Percentiles rank a stretch among this genome's conserved stretches.
Conservation (phyloP, 2,888 invertebrate genomes). For the Melitaea athalia region DNA sequence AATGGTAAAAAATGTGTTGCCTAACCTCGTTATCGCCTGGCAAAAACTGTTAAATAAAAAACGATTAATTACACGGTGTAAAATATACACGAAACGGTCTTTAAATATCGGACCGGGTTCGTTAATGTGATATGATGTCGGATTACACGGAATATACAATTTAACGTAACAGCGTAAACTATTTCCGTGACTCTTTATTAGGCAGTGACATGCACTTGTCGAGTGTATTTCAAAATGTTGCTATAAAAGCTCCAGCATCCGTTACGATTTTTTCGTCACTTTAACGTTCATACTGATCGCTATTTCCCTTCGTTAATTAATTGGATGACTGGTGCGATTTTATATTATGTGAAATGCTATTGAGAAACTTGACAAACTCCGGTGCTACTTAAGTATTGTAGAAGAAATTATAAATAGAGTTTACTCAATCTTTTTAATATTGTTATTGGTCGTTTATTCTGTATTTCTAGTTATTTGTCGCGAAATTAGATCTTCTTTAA, state of each 20-base stretch:
- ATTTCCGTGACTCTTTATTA: constrained; percentile 22
- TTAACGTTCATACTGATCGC: not conserved
- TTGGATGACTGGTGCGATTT: constrained; percentile 11
- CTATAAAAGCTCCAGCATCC: constrained; percentile 18
- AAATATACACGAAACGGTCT: constrained; percentile 27
- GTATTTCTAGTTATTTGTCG: too few species aligned
- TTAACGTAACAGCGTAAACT: constrained; percentile 15
- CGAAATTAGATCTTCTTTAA: too few species aligned
- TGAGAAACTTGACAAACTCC: constrained; percentile 1
- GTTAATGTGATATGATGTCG: constrained; percentile 21
- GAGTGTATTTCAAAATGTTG: constrained; percentile 8
- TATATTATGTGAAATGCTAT: constrained; percentile 1
- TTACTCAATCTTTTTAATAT: not conserved
- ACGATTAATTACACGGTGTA: constrained; percentile 26
- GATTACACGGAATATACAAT: constrained; percentile 24
- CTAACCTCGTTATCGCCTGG: constrained; percentile 15
- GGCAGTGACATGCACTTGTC: constrained; percentile 14
- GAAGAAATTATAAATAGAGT: not conserved
- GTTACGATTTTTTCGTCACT: constrained; percentile 15
- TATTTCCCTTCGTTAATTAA: constrained; percentile 25
- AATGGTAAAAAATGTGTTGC: constrained; percentile 23
- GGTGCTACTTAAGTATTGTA: not conserved
- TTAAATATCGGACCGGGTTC: constrained; percentile 22
- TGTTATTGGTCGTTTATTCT: too few species aligned
- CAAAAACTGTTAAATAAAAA: constrained; percentile 16